Percentiles rank a stretch among this genome's conserved stretches.
These are phyloP conservation scores for Stenurella melanura DNA, from an alignment of 2,888 invertebrate genomes.

Conservation along the genomic window DNA sequence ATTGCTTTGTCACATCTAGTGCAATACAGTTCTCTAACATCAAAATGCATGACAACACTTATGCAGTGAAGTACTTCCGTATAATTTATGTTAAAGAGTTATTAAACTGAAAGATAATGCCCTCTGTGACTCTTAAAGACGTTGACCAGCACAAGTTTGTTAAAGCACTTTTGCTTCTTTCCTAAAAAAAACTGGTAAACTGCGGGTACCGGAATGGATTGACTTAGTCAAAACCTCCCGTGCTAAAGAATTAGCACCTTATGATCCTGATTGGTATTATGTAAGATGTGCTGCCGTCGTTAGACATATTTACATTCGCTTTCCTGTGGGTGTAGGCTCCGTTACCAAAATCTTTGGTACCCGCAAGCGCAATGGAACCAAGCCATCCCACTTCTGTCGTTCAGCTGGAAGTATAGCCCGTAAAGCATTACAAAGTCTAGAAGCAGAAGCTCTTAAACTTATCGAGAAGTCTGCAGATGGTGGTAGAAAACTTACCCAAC, in stretches of 20 bases:
- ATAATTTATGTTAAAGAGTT: slow-evolving; percentile 4
- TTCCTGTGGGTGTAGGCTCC: slow-evolving; percentile 96
- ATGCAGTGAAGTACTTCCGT: slow-evolving; percentile 52
- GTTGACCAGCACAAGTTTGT: slow-evolving; percentile 99
- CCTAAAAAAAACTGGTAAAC: slow-evolving; percentile 96
- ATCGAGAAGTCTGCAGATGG: slow-evolving; percentile 94
- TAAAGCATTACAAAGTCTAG: slow-evolving; percentile 94
- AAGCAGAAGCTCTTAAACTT: slow-evolving; percentile 91
- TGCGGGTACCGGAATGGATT: slow-evolving; percentile 98
- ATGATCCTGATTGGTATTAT: slow-evolving; percentile 99
- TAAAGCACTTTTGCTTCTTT: slow-evolving; percentile 95
- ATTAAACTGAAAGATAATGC: slow-evolving; percentile 76
- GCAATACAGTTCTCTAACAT: no score
- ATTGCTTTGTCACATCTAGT: no score
- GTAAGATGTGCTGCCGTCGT: slow-evolving; percentile 94
- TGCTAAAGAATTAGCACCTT: slow-evolving; percentile 97
- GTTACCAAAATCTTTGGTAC: slow-evolving; percentile 98
- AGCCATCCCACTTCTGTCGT: slow-evolving; percentile 95
- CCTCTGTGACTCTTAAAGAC: slow-evolving; percentile 97
- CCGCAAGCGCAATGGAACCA: slow-evolving; percentile 95
- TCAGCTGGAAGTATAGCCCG: slow-evolving; percentile 93
- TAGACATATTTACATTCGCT: slow-evolving; percentile 95
- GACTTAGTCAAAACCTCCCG: slow-evolving; percentile 97
- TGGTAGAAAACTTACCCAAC: slow-evolving; percentile 90
- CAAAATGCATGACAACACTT: slow-evolving; percentile 59